Percentiles rank a stretch among this genome's conserved stretches.
Conservation (phyloP, 2,113 vertebrate genomes). For the Mobula birostris region DNA sequence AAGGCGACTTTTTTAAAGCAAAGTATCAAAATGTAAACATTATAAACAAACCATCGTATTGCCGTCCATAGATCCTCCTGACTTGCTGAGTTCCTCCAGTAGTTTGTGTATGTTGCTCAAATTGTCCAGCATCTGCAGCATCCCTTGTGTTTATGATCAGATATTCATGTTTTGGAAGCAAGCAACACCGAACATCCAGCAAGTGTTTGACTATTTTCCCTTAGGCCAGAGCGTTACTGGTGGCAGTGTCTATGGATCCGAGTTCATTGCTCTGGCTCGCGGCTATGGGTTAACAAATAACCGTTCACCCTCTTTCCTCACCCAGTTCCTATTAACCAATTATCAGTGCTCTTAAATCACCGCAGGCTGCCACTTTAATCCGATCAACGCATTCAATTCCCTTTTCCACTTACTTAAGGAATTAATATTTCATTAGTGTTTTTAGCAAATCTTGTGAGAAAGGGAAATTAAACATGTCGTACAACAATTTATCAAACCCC, state of each 20-base stretch:
- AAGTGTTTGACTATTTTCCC: neutral
- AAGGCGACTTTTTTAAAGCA: neutral
- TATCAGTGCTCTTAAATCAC: conserved; percentile 75
- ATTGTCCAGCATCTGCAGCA: too few species aligned
- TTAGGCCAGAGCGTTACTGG: neutral
- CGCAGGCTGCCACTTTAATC: conserved; percentile 68
- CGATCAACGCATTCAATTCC: conserved; percentile 71
- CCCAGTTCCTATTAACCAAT: conserved; percentile 73
- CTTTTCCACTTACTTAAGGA: conserved; percentile 65
- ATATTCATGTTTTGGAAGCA: neutral
- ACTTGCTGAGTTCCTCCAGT: too few species aligned
- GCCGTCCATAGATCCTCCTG: too few species aligned
- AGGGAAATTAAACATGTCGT: conserved; percentile 43
- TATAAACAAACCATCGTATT: neutral
- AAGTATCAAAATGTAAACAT: neutral
- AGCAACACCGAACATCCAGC: neutral
- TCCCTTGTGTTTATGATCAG: neutral
- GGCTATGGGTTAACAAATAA: conserved; percentile 24
- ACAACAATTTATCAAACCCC: conserved; percentile 42
- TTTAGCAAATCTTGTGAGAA: conserved; percentile 43
- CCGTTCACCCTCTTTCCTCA: conserved; percentile 42
- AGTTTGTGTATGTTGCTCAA: too few species aligned
- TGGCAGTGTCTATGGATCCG: conserved; percentile 8
- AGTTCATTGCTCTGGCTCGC: neutral
- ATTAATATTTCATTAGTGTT: conserved; percentile 67